phyloP scores from a whole-genome alignment of 2,113 vertebrate genomes.

The Elaphurus davidianus region DNA sequence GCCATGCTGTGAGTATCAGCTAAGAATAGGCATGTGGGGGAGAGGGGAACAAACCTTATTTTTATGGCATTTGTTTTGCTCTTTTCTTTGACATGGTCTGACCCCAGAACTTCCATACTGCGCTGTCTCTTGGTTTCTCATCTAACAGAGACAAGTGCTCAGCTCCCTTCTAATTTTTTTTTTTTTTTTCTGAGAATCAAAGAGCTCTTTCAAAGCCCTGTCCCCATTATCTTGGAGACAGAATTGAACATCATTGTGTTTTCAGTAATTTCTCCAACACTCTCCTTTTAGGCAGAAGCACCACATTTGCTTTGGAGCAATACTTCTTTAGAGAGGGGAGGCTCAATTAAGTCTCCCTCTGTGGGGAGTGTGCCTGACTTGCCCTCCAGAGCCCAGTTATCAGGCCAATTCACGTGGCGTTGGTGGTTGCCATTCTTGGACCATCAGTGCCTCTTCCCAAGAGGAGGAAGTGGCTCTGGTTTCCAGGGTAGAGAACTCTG shows the following conservation, averaged over 20 bases:
- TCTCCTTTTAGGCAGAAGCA: not conserved
- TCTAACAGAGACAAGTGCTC: not conserved
- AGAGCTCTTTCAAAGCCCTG: not conserved
- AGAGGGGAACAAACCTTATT: not conserved
- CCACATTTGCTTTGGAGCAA: rapidly evolving
- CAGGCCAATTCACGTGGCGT: rapidly evolving
- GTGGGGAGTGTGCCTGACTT: not conserved
- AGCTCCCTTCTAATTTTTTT: conserved; percentile 12
- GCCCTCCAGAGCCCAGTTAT: not conserved
- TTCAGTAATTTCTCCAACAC: not conserved
- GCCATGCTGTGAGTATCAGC: not conserved
- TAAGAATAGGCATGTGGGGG: not conserved
- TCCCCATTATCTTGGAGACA: not conserved
- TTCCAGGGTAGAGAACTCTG: not conserved
- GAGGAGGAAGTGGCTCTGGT: not conserved
- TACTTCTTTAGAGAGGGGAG: rapidly evolving
- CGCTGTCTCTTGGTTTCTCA: not conserved
- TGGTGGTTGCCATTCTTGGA: not conserved
- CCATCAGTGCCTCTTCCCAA: no score
- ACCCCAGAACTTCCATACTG: not conserved
- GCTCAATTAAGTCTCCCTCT: not conserved
- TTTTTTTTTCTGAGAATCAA: not conserved
- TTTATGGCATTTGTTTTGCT: not conserved
- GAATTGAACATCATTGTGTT: not conserved
- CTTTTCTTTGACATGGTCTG: not conserved